Evolutionary conservation across 2,797 vertebrate species (phyloP).

Genomic region (Anomalospiza imberbis): DNA sequence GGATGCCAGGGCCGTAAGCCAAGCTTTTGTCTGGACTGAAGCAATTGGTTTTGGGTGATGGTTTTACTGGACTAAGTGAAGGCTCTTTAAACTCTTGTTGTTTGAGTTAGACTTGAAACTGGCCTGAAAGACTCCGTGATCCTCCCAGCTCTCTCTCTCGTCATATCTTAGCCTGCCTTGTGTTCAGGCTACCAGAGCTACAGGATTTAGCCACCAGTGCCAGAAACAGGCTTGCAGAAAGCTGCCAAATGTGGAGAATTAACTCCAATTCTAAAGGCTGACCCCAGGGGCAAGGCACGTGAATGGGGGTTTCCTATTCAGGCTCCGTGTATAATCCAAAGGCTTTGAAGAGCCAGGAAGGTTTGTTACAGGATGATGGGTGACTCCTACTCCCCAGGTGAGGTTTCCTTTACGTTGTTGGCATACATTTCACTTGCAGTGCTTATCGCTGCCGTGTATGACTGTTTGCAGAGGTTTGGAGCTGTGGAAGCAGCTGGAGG

Average conservation of each 20-base stretch:
- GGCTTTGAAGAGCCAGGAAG: neutral
- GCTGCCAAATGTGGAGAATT: neutral
- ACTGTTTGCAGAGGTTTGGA: neutral
- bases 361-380: neutral
- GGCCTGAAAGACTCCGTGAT: neutral
- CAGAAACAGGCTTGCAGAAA: neutral
- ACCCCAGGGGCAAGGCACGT: neutral
- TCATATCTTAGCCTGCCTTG: neutral
- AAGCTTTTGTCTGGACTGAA: neutral
- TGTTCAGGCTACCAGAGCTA: neutral
- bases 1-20: neutral
- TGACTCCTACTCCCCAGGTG: neutral
- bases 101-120: neutral
- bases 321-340: neutral
- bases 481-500: neutral
- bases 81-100: neutral
- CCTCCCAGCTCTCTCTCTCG: neutral
- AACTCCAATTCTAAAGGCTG: neutral
- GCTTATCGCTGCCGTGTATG: neutral
- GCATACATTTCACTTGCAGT: neutral
- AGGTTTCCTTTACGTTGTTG: neutral
- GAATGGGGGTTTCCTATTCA: neutral
- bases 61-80: neutral
- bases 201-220: neutral
- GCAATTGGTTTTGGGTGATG: fast-evolving